Evolutionary conservation across 2,113 vertebrate species (phyloP).

Genomic region (Cynocephalus volans): DNA sequence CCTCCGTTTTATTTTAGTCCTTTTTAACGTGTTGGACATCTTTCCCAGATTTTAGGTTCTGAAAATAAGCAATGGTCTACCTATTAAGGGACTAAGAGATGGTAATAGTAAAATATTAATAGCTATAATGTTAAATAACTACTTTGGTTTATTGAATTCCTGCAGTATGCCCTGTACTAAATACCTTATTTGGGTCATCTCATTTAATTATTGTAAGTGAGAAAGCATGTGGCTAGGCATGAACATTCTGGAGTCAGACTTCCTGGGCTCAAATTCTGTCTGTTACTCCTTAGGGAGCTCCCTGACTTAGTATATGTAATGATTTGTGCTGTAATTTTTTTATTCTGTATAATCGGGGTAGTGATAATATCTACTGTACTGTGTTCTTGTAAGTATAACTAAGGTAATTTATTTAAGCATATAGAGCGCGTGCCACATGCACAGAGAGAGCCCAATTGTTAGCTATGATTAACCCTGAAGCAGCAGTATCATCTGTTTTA

Average conservation of each 20-base stretch:
- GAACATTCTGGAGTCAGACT: not conserved
- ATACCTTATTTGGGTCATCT: not conserved
- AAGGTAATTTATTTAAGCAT: not conserved
- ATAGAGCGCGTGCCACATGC: not conserved
- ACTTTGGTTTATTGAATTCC: not conserved
- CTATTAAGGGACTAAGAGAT: not conserved
- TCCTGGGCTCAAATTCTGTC: not conserved
- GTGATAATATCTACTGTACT: not conserved
- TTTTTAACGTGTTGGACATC: not conserved
- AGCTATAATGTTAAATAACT: not conserved
- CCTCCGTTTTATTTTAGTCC: not conserved
- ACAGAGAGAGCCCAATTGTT: not conserved
- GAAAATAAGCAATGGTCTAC: not conserved
- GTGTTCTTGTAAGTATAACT: not conserved
- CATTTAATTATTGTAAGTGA: slow-evolving; percentile 15
- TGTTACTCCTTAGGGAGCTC: not conserved
- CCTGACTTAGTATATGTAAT: not conserved
- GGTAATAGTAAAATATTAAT: not conserved
- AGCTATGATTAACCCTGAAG: not conserved
- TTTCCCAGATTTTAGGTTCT: not conserved
- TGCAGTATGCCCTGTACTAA: not conserved
- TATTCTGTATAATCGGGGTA: not conserved
- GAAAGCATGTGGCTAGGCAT: not conserved
- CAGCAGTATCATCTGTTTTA: not conserved
- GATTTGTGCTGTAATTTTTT: not conserved